Evolutionary conservation across 1,140 invertebrate genomes (phyloP).

Genomic region (Drosophila littoralis): DNA sequence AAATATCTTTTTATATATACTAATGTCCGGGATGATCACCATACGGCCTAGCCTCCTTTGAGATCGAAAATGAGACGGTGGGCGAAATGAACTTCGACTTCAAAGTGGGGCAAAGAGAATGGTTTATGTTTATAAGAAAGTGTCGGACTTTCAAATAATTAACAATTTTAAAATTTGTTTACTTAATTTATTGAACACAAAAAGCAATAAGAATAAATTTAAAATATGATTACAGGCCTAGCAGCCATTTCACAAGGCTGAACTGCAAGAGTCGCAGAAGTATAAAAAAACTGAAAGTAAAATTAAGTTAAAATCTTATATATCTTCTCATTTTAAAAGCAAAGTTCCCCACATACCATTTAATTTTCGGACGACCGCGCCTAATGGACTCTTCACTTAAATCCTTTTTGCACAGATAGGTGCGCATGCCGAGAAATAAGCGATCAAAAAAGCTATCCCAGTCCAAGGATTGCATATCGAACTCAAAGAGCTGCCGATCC

Average conservation of each 20-base stretch:
- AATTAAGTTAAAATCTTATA: neutral
- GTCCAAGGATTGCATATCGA: constrained; percentile 86
- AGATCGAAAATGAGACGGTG: too few relatives aligned
- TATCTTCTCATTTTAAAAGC: too few relatives aligned
- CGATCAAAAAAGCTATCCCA: constrained; percentile 87
- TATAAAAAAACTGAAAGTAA: constrained; percentile 7
- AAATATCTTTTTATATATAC: too few relatives aligned
- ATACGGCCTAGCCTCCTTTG: too few relatives aligned
- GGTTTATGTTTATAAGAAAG: too few relatives aligned
- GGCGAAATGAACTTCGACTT: too few relatives aligned
- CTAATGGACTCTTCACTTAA: constrained; percentile 86
- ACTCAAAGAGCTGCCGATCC: constrained; percentile 87
- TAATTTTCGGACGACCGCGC: neutral
- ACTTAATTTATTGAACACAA: too few relatives aligned
- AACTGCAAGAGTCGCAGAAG: constrained; percentile 18
- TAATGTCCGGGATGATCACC: too few relatives aligned
- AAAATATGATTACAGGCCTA: neutral
- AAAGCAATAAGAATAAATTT: too few relatives aligned
- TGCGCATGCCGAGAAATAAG: constrained; percentile 87
- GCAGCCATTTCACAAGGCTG: neutral
- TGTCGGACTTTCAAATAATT: too few relatives aligned
- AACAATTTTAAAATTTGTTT: too few relatives aligned
- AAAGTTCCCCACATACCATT: constrained; percentile 23
- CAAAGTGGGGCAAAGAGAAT: too few relatives aligned
- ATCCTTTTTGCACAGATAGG: constrained; percentile 89